Base-by-base conservation (phyloP, 2,113 vertebrate species). In the Nothobranchius kuhntae region DNA sequence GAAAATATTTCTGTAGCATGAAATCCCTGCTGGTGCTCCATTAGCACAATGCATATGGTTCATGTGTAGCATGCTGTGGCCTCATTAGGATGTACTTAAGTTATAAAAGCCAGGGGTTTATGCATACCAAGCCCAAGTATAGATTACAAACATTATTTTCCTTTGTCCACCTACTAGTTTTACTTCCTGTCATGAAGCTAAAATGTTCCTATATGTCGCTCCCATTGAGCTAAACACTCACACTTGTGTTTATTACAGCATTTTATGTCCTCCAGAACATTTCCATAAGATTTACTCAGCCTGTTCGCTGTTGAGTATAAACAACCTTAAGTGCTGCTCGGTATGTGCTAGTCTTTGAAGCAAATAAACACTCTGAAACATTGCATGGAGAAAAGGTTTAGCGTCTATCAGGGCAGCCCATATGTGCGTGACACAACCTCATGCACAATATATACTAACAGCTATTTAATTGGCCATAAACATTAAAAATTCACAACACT, bases 321-420 rank as follows among this genome's bases (percentile, higher is more conserved):
- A 89, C 71, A 87, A 66, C 62, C 46, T 48, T 61, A 75, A 85
- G 75, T 52, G 3, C 54, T 53, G 59, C 35, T 48, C 17, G 67
- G 38, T 26, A 36, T 65, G 61, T 21, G 4, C 40, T 24, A 59
- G 61, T 52, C 75, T 85, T 83, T 81, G 68, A 83, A 77, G 77
- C 42, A 73, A 78, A 71, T 60, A 72, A 85, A 82, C 65, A 63
- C 4, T 36, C 24, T 45, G 9, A 15, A 60, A 66, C 40, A 46
- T 62, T 47, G 17, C 71, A 63, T 38, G 11, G 21, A n/a, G 52
- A 74, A 61, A 58, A 58, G 44, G 61, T 58, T 82, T 55, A 70
- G 36, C 40, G 40, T 60, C 30, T 47, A 9, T 74, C 55, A 10
- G n/a, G 9, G 26, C 30, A 26, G 47, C 9, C 40, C 40, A 53